Evolutionary conservation across 1,140 invertebrate genomes (phyloP).

Genomic region (Forficula auricularia): DNA sequence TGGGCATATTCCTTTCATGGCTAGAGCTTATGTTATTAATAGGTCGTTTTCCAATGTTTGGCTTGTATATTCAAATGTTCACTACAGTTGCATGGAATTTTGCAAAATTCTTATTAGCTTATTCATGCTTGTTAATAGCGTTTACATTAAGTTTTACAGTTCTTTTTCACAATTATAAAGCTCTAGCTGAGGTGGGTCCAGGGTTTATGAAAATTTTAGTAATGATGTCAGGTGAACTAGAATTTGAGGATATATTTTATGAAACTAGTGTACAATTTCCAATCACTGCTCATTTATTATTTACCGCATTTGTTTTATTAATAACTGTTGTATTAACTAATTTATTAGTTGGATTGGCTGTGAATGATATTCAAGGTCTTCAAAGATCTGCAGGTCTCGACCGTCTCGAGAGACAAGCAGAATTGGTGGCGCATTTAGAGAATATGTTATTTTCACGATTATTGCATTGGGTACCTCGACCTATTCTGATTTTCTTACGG

Average conservation of each 20-base stretch:
- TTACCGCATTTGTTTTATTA: conserved; percentile 57
- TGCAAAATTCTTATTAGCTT: conserved; percentile 61
- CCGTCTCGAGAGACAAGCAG: conserved; percentile 56
- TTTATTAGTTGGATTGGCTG: conserved; percentile 64
- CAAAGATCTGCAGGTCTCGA: conserved; percentile 63
- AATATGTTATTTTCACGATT: conserved; percentile 60
- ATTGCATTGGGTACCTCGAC: conserved; percentile 42
- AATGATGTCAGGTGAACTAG: conserved; percentile 77
- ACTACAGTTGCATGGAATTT: conserved; percentile 66
- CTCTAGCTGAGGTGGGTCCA: conserved; percentile 41
- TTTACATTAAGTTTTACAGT: conserved; percentile 62
- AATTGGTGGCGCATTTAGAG: conserved; percentile 60
- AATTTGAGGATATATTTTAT: conserved; percentile 71
- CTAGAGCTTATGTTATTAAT: conserved; percentile 66
- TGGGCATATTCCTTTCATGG: conserved; percentile 60
- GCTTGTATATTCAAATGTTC: conserved; percentile 72
- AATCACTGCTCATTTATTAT: conserved; percentile 55
- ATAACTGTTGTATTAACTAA: conserved; percentile 75
- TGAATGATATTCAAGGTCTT: conserved; percentile 67
- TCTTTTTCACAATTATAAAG: conserved; percentile 53
- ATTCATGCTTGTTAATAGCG: conserved; percentile 58
- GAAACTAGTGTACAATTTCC: conserved; percentile 33
- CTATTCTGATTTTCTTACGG: conserved; percentile 42
- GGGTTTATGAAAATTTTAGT: conserved; percentile 60
- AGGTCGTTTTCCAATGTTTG: conserved; percentile 66